A percentile compares a stretch with the other conserved stretches of the same genome.
These are phyloP conservation scores for Colostygia pectinataria DNA, from an alignment of 2,888 invertebrate genomes.

Conservation along the genomic window DNA sequence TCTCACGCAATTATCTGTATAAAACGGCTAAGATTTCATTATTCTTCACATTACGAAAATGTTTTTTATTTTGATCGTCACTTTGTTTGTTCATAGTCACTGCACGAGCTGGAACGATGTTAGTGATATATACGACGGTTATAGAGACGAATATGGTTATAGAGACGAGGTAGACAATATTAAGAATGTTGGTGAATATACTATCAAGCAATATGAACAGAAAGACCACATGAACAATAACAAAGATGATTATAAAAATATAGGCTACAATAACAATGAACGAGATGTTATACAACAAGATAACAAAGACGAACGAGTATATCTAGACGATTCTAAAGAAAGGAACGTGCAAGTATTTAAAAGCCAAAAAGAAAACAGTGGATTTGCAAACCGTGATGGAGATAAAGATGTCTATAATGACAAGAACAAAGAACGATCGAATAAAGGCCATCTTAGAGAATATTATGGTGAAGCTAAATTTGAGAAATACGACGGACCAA, in stretches of 20 bases:
- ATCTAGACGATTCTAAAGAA: background rate
- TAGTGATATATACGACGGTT: background rate
- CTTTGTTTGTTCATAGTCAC: conserved; percentile 2
- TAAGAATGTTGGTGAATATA: background rate
- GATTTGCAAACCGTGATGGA: background rate
- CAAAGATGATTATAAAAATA: background rate
- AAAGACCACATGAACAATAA: background rate
- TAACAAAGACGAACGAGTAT: too few species aligned
- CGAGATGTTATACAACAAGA: too few species aligned
- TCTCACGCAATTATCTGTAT: conserved; percentile 10
- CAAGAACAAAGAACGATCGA: too few species aligned
- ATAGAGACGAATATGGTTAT: too few species aligned
- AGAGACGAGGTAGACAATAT: background rate
- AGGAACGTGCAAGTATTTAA: background rate
- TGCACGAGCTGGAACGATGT: conserved; percentile 1
- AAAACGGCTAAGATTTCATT: conserved; percentile 2
- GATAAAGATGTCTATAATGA: conserved; percentile 2
- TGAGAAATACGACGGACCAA: conserved; percentile 12
- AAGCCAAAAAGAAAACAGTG: too few species aligned
- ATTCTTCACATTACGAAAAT: conserved; percentile 5
- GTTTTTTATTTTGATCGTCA: conserved; percentile 9
- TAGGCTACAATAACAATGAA: background rate
- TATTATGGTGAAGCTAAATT: conserved; percentile 1
- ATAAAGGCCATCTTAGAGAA: background rate
- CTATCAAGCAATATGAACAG: background rate